Evolutionary conservation across 2,888 invertebrate genomes (phyloP).

Genomic region (Marasmarcha lunaedactyla): DNA sequence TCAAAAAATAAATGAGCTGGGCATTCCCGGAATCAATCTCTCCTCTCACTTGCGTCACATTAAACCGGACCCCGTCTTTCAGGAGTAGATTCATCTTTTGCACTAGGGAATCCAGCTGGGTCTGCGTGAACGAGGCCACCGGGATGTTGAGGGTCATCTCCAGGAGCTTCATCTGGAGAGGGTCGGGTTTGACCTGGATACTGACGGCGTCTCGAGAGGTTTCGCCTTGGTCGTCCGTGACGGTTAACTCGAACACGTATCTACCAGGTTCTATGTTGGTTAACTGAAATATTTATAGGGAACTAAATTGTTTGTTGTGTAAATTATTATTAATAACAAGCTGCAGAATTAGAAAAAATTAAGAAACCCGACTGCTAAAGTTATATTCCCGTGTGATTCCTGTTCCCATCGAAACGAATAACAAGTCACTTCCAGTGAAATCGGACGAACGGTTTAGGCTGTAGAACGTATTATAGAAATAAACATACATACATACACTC

Average conservation of each 20-base stretch:
- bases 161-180: conserved; percentile 79
- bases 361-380: too few relatives aligned
- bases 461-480: too few relatives aligned
- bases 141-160: conserved; percentile 86
- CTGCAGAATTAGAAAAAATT: too few relatives aligned
- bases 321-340: conserved; percentile 1
- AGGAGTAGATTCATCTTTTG: conserved; percentile 85
- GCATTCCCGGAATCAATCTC: conserved; percentile 74
- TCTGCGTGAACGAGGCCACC: conserved; percentile 62
- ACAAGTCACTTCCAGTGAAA: too few relatives aligned
- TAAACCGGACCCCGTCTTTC: conserved; percentile 77
- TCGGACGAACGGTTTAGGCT: too few relatives aligned
- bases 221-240: conserved; percentile 90
- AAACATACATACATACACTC: too few relatives aligned
- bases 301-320: too few relatives aligned
- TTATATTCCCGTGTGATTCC: too few relatives aligned
- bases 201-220: conserved; percentile 86
- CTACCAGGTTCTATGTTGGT: conserved; percentile 88
- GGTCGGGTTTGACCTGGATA: conserved; percentile 83
- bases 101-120: conserved; percentile 79
- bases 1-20: conserved; percentile 77
- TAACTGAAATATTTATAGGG: conserved; percentile 73
- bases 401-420: too few relatives aligned
- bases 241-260: conserved; percentile 90
- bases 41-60: conserved; percentile 67